These are phyloP conservation scores for Meloidogyne exigua DNA, from an alignment of 1,140 invertebrate genomes.

Conservation along the genomic window DNA sequence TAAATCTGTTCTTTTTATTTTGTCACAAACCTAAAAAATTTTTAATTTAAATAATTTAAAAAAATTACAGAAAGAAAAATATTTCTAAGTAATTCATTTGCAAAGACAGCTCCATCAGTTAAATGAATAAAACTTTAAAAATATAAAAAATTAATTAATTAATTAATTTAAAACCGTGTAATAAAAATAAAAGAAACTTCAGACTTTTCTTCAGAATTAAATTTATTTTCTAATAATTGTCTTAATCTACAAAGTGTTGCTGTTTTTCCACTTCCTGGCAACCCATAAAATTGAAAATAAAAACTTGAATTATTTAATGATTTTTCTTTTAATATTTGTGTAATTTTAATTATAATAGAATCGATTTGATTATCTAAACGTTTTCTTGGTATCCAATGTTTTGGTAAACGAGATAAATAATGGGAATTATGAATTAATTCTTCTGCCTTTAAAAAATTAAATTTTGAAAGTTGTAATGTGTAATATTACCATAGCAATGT, in stretches of 20 bases:
- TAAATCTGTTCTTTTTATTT: not conserved
- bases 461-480: no score
- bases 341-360: conserved; percentile 13
- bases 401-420: conserved; percentile 9
- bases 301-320: conserved; percentile 11
- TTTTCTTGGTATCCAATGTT: conserved; percentile 18
- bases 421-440: conserved; percentile 11
- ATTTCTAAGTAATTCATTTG: conserved; percentile 46
- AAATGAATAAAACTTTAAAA: conserved; percentile 38
- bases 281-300: conserved; percentile 45
- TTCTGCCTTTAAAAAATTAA: conserved; percentile 26
- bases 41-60: conserved; percentile 5
- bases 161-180: not conserved
- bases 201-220: not conserved
- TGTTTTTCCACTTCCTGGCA: conserved; percentile 42
- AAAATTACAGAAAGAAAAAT: conserved; percentile 42
- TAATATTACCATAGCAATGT: not conserved
- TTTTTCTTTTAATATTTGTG: conserved; percentile 13
- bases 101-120: conserved; percentile 44
- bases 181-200: conserved; percentile 8
- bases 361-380: conserved; percentile 19
- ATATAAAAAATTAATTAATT: not conserved
- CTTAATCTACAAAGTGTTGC: conserved; percentile 44
- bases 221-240: conserved; percentile 27
- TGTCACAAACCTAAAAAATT: conserved; percentile 9